Evolutionary conservation across 2,113 vertebrate genomes (phyloP).

Genomic region (Dipodomys stephensi): DNA sequence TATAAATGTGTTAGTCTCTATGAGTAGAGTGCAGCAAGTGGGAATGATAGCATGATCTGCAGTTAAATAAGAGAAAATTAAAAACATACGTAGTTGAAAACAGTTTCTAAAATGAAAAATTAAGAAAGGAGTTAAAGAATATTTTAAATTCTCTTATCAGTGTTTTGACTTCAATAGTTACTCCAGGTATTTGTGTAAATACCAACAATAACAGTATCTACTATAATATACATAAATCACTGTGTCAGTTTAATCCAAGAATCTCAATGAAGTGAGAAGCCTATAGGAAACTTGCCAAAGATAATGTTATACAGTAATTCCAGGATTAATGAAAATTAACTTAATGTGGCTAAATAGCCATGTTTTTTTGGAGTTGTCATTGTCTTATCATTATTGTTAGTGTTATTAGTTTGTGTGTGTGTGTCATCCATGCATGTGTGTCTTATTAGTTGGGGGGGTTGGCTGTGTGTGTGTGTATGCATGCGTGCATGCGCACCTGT

Average conservation of each 20-base stretch:
- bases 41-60: background rate
- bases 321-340: background rate
- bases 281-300: background rate
- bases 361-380: background rate
- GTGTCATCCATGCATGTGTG: no score
- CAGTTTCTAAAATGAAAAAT: constrained; percentile 15
- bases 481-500: no score
- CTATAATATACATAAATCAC: background rate
- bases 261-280: background rate
- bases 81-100: background rate
- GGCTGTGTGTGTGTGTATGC: no score
- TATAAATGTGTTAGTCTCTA: background rate
- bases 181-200: constrained; percentile 19
- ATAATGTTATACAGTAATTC: background rate
- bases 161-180: background rate
- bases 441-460: no score
- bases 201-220: background rate
- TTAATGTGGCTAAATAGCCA: background rate
- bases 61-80: background rate
- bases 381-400: no score
- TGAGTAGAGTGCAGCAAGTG: background rate
- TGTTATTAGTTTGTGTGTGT: no score
- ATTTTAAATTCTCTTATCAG: background rate
- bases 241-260: background rate
- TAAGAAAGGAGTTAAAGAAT: constrained; percentile 31